Percentiles rank a stretch among this genome's conserved stretches.
Evolutionary conservation across 2,797 vertebrate species (phyloP).

Genomic region (Gastrophryne carolinensis): DNA sequence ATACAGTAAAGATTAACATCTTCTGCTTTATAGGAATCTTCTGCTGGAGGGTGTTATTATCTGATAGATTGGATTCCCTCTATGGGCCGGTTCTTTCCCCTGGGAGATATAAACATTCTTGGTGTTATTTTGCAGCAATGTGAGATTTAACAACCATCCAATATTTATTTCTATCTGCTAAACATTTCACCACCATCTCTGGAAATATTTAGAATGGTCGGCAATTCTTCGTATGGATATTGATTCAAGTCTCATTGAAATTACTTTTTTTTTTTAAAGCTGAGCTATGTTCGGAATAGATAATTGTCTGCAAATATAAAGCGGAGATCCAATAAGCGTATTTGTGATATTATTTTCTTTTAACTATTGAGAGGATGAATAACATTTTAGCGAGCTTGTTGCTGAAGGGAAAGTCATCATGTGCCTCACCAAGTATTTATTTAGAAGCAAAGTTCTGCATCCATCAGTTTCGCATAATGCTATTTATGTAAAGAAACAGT

Average conservation of each 20-base stretch:
- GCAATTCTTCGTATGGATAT: constrained; percentile 22
- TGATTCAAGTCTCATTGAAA: constrained; percentile 32
- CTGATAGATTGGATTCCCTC: constrained; percentile 29
- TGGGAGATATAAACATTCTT: constrained; percentile 14
- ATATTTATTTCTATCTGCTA: constrained; percentile 39
- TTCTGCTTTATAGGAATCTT: neutral
- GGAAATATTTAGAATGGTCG: constrained; percentile 15
- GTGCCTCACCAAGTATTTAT: no score
- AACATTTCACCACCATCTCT: constrained; percentile 8
- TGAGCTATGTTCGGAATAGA: neutral
- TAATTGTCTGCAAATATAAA: constrained; percentile 26
- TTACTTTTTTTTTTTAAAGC: constrained; percentile 16
- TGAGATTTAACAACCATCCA: constrained; percentile 27
- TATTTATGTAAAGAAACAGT: no score
- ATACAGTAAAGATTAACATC: constrained; percentile 23
- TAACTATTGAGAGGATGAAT: neutral
- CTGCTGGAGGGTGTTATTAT: constrained; percentile 19
- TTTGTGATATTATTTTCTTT: constrained; percentile 4
- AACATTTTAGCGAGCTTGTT: no score
- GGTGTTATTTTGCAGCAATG: constrained; percentile 10
- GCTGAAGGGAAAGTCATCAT: no score
- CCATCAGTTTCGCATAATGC: no score
- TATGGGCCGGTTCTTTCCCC: constrained; percentile 8
- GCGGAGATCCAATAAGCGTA: neutral
- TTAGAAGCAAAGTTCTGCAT: no score